Percentiles rank a stretch among this genome's conserved stretches.
Evolutionary conservation across 2,888 invertebrate species (phyloP).

Genomic region (Crematogaster levior): DNA sequence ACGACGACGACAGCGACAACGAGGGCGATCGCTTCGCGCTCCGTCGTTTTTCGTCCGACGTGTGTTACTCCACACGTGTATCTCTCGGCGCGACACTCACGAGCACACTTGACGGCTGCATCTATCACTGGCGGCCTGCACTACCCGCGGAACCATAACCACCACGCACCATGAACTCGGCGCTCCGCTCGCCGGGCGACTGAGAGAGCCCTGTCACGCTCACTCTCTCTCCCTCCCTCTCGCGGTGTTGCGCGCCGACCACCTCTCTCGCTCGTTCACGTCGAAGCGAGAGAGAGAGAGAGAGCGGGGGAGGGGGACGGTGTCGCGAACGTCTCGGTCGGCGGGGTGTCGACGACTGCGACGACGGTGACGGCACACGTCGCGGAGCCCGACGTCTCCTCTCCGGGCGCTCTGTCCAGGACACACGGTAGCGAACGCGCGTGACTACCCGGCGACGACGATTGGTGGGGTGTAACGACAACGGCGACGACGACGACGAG

Average conservation of each 20-base stretch:
- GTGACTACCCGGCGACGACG: too few relatives aligned
- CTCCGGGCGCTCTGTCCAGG: neutral
- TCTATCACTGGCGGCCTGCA: constrained; percentile 55
- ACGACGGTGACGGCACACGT: neutral
- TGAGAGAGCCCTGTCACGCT: constrained; percentile 51
- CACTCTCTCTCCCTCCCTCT: constrained; percentile 36
- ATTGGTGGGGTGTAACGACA: constrained; percentile 6
- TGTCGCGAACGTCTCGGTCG: constrained; percentile 15
- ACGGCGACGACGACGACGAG: constrained; percentile 6
- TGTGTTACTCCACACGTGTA: constrained; percentile 5
- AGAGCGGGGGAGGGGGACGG: neutral
- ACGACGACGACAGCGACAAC: neutral
- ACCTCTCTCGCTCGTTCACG: constrained; percentile 28
- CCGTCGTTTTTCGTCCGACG: constrained; percentile 4
- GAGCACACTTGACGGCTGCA: constrained; percentile 65
- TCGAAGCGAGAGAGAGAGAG: constrained; percentile 15
- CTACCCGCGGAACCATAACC: constrained; percentile 73
- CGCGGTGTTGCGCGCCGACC: constrained; percentile 19
- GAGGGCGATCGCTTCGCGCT: constrained; percentile 6
- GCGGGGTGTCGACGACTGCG: constrained; percentile 13
- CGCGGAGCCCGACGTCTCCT: constrained; percentile 17
- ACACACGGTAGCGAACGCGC: too few relatives aligned
- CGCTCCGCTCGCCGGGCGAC: constrained; percentile 45
- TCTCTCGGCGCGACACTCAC: constrained; percentile 42
- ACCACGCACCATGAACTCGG: constrained; percentile 51